Evolutionary conservation across 37 sponge, comb jelly and placozoan genomes (phyloP), one percentile per base, ranked within the genome.

Genomic region (Haliclona indistincta): DNA sequence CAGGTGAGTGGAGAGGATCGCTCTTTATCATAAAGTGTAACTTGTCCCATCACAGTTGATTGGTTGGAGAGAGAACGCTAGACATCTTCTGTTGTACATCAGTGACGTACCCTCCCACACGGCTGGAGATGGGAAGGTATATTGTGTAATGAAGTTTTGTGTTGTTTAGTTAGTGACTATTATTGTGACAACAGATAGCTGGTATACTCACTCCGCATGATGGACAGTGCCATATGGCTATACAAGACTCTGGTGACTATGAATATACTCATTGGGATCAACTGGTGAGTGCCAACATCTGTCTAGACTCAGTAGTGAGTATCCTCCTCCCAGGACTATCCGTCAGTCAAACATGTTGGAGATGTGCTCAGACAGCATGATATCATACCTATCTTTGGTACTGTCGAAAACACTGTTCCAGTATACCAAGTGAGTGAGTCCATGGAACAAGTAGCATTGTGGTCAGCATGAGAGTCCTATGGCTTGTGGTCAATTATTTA

Each of bases 41-140:
- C 13, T 47, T 47, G 13, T 47, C 13, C 13, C 13, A 13, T 64
- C 51, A 25, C 35, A 82, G 82, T 37, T 73, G 25, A 70, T 77
- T 61, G 88, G 88, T 36, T 88, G 88, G 88, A 51, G 82, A 63
- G 40, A n/a, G 1, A 54, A 64, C 43, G 64, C 78, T 36, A 63
- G 74, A 25, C 64, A 71, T 6, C 68, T 89, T 70, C 47, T 79
- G 35, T 53, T 89, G 28, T 13, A 73, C 13, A 43, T 84, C 35
- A 75, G 79, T 23, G 84, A 89, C 34, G 75, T 56, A 20, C 61
- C 55, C 25, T 83, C 38, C 36, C 84, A 89, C 40, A 51, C 74
- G n/a, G 89, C 89, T 30, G 79, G 85, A 52, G 89, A 89, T 79
- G 89, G 89, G 43, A 73, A 71, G 64, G 81, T 86, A 22, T n/a